These are phyloP conservation scores for Otis tarda DNA, from an alignment of 2,113 vertebrate species.

Conservation along the genomic window DNA sequence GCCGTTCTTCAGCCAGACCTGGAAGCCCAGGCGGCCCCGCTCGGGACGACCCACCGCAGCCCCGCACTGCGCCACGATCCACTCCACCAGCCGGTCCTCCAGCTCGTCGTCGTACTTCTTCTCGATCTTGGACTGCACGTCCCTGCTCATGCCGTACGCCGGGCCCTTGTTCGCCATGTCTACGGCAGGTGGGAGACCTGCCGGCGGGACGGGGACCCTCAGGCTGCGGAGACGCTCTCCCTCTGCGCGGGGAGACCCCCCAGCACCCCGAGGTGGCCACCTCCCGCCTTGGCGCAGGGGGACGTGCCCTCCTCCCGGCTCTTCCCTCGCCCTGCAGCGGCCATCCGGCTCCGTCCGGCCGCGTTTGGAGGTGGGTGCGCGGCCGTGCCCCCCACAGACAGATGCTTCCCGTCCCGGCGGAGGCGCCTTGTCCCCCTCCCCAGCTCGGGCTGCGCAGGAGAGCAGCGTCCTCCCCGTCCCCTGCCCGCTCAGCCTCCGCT, in stretches of 20 bases:
- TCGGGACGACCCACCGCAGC: slow-evolving; percentile 82
- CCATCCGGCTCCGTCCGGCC: background rate
- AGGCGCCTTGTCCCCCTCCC: background rate
- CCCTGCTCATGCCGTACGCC: slow-evolving; percentile 92
- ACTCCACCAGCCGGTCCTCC: slow-evolving; percentile 91
- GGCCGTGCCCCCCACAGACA: background rate
- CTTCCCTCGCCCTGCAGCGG: rapidly evolving
- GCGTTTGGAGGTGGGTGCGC: rapidly evolving
- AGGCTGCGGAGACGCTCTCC: background rate
- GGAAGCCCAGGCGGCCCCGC: slow-evolving; percentile 89
- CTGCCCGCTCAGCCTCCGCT: background rate
- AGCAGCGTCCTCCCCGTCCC: background rate
- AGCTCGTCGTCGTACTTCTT: slow-evolving; percentile 95
- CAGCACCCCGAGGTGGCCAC: background rate
- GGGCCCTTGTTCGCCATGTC: slow-evolving; percentile 97
- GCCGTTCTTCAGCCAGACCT: slow-evolving; percentile 96
- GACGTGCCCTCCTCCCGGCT: background rate
- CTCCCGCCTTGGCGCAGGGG: background rate
- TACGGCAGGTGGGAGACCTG: slow-evolving; percentile 56
- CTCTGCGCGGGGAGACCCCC: rapidly evolving
- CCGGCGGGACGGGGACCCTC: rapidly evolving
- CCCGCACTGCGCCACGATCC: slow-evolving; percentile 89
- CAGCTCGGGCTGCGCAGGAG: background rate
- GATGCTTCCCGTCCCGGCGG: rapidly evolving
- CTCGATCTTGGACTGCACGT: slow-evolving; percentile 94